A percentile compares a stretch with the other conserved stretches of the same genome.
Evolutionary conservation across 2,888 invertebrate species (phyloP).

Genomic region (Coronaproctus castanopsis): DNA sequence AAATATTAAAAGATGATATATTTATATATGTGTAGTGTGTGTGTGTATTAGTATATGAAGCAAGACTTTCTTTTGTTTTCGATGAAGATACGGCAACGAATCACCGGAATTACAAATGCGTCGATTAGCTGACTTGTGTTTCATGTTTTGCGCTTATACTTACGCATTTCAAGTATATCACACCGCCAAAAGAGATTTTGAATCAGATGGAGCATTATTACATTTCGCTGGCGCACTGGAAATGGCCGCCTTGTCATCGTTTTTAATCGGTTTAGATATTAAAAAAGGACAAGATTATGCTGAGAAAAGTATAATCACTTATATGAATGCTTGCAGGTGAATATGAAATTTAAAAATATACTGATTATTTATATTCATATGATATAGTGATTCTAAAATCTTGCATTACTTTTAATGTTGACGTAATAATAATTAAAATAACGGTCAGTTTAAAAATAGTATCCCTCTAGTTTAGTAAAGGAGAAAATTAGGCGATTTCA

Average conservation of each 20-base stretch:
- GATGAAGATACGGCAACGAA: conserved; percentile 49
- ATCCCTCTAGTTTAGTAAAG: too few species aligned
- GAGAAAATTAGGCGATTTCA: too few species aligned
- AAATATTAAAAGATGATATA: too few species aligned
- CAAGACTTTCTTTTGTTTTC: too few species aligned
- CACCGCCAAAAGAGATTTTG: conserved; percentile 90
- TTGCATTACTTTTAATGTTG: too few species aligned
- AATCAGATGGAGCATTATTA: conserved; percentile 89
- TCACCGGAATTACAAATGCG: conserved; percentile 82
- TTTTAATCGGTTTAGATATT: conserved; percentile 56
- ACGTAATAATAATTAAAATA: too few species aligned
- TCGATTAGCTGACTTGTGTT: conserved; percentile 82
- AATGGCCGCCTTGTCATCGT: conserved; percentile 84
- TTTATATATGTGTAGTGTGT: too few species aligned
- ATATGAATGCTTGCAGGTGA: conserved; percentile 73
- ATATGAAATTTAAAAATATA: too few species aligned
- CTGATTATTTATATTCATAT: too few species aligned
- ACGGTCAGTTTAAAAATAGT: neutral
- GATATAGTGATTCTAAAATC: too few species aligned
- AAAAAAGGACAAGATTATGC: conserved; percentile 71
- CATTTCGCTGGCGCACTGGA: conserved; percentile 91
- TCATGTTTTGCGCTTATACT: conserved; percentile 85
- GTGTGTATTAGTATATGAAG: too few species aligned
- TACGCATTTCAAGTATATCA: conserved; percentile 86
- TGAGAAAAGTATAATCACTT: conserved; percentile 83